Evolutionary conservation across 37 sponge, comb jelly and placozoan species (phyloP).

Genomic region (Eunapius fragilis): DNA sequence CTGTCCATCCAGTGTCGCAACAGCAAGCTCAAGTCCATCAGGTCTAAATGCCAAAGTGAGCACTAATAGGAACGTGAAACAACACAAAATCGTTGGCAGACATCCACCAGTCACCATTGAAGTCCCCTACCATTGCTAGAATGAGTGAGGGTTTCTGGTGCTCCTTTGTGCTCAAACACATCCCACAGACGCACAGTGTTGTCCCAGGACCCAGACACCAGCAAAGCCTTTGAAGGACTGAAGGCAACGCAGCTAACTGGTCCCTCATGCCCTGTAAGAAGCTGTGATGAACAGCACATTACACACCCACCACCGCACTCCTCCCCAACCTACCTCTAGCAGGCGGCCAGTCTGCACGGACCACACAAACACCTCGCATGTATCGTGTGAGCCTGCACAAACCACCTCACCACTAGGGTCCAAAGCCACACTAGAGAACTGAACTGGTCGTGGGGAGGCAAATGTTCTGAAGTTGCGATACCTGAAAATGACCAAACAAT

Average conservation of each 20-base stretch:
- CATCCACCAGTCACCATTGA: background rate
- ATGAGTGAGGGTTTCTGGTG: conserved; percentile 71
- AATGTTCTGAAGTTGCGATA: conserved; percentile 97
- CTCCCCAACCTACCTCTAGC: conserved; percentile 63
- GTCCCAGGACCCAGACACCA: conserved; percentile 95
- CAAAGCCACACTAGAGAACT: conserved; percentile 87
- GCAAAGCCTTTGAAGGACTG: conserved; percentile 52
- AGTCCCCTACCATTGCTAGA: conserved; percentile 76
- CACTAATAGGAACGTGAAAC: conserved; percentile 31
- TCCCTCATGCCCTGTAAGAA: conserved; percentile 90
- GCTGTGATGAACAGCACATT: conserved; percentile 20
- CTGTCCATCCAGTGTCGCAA: conserved; percentile 87
- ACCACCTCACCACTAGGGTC: conserved; percentile 93
- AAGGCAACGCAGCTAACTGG: conserved; percentile 83
- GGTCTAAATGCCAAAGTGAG: conserved; percentile 66
- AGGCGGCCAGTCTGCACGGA: conserved; percentile 95
- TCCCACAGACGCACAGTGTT: conserved; percentile 93
- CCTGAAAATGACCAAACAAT: conserved; percentile 28
- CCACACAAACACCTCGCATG: conserved; percentile 97
- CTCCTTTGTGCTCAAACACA: conserved; percentile 81
- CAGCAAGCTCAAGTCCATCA: conserved; percentile 86
- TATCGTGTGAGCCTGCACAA: conserved; percentile 94
- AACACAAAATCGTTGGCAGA: too few relatives aligned
- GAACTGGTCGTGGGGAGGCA: conserved; percentile 93
- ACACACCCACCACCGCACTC: background rate